Evolutionary conservation across 1,140 invertebrate species (phyloP), one percentile per base, ranked within the genome.

Genomic region (Macrobrachium nipponense): DNA sequence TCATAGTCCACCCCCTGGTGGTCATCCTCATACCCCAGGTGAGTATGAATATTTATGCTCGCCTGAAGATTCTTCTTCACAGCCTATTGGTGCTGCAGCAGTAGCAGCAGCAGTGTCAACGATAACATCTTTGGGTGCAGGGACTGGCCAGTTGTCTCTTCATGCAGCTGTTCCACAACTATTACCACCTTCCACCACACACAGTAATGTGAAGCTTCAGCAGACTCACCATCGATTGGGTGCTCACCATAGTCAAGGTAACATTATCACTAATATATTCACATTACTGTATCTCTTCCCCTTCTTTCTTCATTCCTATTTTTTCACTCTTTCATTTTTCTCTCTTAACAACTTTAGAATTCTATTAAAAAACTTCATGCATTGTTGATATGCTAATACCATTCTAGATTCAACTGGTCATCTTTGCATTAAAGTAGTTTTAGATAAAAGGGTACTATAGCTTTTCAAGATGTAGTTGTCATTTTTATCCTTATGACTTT

Each of bases 11-110:
- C 81, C 87, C n/a, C 82, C 81, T 20, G 58, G 80, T 77, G 86
- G 86, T 43, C 87, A 88, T 68, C 87, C 87, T 59, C 87, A 88
- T 72, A 85, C 86, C 27, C 86, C 87, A 88, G 87, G 87, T 88
- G 87, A 88, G 87, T 88, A 88, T 88, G 87, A 88, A 72, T 88
- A 88, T 81, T 62, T 88, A 70, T 80, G 64, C 82, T 88, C 87
- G 80, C 87, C 87, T 85, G 87, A 80, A 68, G 86, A 87, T 51
- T 87, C 86, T 79, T 81, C 86, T 77, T 85, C 80, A 82, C 81
- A 70, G 20, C 82, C 81, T 64, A 81, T 76, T n/a, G 76, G 75
- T 59, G 27, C 72, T n/a, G 43, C 51, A 18, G 23, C 78, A 15
- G 44, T 66, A 5, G 27, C 78, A 17, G 20, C 81, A 44, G 77